A percentile compares a stretch with the other conserved stretches of the same genome.
Evolutionary conservation across 1,140 invertebrate species (phyloP).

Genomic region (Lordiphosa mommai): DNA sequence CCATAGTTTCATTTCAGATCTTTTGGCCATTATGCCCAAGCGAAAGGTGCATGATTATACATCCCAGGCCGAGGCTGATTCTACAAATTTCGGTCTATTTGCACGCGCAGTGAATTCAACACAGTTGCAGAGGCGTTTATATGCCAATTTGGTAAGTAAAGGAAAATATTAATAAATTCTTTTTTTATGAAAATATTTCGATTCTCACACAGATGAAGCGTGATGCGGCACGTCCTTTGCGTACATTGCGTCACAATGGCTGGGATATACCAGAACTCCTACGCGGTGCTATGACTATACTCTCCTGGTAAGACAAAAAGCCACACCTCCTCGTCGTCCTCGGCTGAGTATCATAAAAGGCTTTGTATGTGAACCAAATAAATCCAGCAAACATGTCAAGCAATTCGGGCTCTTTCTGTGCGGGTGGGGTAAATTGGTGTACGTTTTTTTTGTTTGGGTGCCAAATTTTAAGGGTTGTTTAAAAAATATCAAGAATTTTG

Average conservation of each 20-base stretch:
- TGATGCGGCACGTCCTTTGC: slow-evolving; percentile 33
- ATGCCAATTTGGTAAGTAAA: slow-evolving; percentile 37
- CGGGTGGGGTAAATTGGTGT: no score
- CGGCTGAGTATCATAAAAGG: background rate
- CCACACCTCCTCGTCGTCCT: background rate
- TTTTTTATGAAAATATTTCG: background rate
- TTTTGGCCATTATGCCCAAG: slow-evolving; percentile 36
- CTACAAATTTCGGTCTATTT: slow-evolving; percentile 42
- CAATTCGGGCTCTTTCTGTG: background rate
- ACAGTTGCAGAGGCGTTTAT: slow-evolving; percentile 34
- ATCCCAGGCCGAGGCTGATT: background rate
- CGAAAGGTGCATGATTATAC: slow-evolving; percentile 23
- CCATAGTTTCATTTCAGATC: slow-evolving; percentile 41
- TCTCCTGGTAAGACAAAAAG: slow-evolving; percentile 36
- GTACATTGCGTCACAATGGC: slow-evolving; percentile 37
- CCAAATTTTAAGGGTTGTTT: background rate
- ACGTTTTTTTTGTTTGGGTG: no score
- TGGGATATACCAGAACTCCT: slow-evolving; percentile 46
- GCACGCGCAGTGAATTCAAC: slow-evolving; percentile 20
- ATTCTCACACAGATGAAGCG: slow-evolving; percentile 39
- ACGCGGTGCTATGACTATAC: slow-evolving; percentile 26
- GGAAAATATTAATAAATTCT: background rate
- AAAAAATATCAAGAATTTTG: no score
- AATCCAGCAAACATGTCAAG: slow-evolving; percentile 22
- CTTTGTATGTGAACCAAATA: slow-evolving; percentile 35